Conservation (phyloP, 1,140 invertebrate genomes). For the Drosophila punjabiensis region DNA sequence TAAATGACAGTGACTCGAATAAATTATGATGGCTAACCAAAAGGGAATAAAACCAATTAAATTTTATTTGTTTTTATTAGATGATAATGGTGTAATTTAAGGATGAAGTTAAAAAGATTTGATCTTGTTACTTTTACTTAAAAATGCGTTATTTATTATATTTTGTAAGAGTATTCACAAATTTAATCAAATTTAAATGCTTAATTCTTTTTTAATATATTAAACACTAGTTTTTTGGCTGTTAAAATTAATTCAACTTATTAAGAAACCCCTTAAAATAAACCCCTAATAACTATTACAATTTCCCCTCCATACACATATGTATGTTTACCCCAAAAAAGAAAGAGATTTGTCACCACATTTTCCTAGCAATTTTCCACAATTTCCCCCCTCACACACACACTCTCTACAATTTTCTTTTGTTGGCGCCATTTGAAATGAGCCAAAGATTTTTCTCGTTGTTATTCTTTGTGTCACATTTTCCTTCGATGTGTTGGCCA, state of each 20-base stretch:
- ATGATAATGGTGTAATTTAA: neutral
- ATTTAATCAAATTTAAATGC: neutral
- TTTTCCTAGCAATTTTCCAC: conserved; percentile 29
- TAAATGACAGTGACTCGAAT: conserved; percentile 6
- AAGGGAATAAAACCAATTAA: neutral
- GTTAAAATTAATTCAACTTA: neutral
- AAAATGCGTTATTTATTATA: neutral
- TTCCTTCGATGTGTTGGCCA: conserved; percentile 13
- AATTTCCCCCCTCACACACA: neutral
- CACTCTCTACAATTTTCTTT: conserved; percentile 1
- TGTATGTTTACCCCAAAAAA: neutral
- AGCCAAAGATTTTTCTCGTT: conserved; percentile 34
- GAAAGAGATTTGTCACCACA: conserved; percentile 28
- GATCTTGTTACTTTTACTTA: neutral
- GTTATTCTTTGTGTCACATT: conserved; percentile 38
- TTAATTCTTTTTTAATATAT: neutral
- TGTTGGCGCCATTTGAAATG: conserved; percentile 57
- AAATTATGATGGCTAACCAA: neutral
- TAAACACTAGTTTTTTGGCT: neutral
- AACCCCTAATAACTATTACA: neutral
- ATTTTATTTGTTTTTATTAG: neutral
- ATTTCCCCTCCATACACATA: neutral
- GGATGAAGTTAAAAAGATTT: neutral
- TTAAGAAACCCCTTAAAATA: neutral
- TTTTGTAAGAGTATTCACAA: neutral